Percentiles rank a stretch among this genome's conserved stretches.
These are phyloP conservation scores for Pedicia rivosa DNA, from an alignment of 2,888 invertebrate genomes.

Conservation along the genomic window DNA sequence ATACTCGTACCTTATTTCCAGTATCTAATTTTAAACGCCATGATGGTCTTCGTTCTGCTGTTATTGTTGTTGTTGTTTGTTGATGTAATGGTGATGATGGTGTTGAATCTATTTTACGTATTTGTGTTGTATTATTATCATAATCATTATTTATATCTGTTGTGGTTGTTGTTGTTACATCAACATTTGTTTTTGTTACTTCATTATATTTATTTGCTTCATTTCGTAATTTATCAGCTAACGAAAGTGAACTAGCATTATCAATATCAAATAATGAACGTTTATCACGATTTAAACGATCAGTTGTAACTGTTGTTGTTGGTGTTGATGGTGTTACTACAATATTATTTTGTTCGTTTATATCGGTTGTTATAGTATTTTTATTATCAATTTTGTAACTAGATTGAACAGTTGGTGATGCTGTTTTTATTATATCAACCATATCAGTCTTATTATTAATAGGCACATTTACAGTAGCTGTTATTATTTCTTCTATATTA, in stretches of 20 bases:
- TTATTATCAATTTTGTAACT: conserved; percentile 7
- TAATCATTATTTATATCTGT: conserved; percentile 5
- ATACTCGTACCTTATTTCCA: conserved; percentile 59
- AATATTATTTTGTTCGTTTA: conserved; percentile 31
- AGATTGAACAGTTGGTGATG: conserved; percentile 9
- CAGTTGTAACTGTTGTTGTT: conserved; percentile 13
- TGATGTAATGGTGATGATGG: conserved; percentile 15
- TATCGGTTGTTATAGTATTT: conserved; percentile 7
- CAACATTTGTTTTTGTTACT: conserved; percentile 5
- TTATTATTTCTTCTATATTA: conserved; percentile 7
- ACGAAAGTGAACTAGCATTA: conserved; percentile 19
- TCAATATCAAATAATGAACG: conserved; percentile 25
- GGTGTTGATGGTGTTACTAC: conserved; percentile 33
- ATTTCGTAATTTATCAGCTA: conserved; percentile 21
- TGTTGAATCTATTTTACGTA: conserved; percentile 10
- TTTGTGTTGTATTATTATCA: conserved; percentile 6
- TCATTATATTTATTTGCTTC: conserved; percentile 22
- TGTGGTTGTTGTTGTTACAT: conserved; percentile 4
- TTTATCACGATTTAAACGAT: conserved; percentile 24
- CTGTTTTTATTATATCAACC: conserved; percentile 7
- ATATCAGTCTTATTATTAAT: conserved; percentile 15
- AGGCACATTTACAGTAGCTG: conserved; percentile 12
- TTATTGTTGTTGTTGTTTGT: conserved; percentile 33
- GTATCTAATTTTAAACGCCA: conserved; percentile 86
- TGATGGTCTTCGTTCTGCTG: conserved; percentile 66